Base-by-base conservation (phyloP, 1,140 invertebrate genomes). In the Ladona fulva region DNA sequence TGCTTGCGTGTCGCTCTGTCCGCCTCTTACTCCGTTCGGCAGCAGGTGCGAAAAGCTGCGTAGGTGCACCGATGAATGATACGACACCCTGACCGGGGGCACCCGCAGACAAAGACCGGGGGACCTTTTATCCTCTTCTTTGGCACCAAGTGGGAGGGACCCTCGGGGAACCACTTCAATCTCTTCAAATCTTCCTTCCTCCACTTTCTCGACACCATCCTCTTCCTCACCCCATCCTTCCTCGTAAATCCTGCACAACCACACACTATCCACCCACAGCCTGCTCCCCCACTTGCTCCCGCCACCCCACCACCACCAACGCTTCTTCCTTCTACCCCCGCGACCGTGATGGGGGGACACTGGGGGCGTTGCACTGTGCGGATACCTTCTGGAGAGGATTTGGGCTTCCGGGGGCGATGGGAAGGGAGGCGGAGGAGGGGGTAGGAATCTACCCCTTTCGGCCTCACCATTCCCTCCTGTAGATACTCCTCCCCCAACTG, bases 21-120 rank as follows among this genome's bases (percentile, higher is more conserved):
- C n/a, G 5, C 52, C 52, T 19, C 52, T 66, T 66, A 10, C 19
- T 52, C 52, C 52, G 5, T 3, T 6, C 3, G 52, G 52, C 76
- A 81, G 25, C 16, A 81, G 79, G 66, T 80, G 81, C n/a, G 80
- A 44, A 76, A 80, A 81, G 19, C 79, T 80, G 16, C 78, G 37
- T 16, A 81, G 77, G 24, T 76, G 77, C 24, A 80, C 78, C 19
- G 74, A 78, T 19, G 59, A 76, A 42, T 73, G 78, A 76, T 81
- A 80, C 6, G 76, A 52, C 22, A 81, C 80, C 77, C 76, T 42
- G 66, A 80, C 74, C 1, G 79, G 25, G 19, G 74, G 29, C 66
- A 42, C n/a, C 8, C 66, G 6, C 8, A 37, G 24, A 52, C 44
- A 52, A 19, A 52, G 44, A 52, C 10, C 44, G 19, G 10, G 19